Percentiles rank a stretch among this genome's conserved stretches.
Conservation (phyloP, 1,140 invertebrate species). For the Orussus abietinus region DNA sequence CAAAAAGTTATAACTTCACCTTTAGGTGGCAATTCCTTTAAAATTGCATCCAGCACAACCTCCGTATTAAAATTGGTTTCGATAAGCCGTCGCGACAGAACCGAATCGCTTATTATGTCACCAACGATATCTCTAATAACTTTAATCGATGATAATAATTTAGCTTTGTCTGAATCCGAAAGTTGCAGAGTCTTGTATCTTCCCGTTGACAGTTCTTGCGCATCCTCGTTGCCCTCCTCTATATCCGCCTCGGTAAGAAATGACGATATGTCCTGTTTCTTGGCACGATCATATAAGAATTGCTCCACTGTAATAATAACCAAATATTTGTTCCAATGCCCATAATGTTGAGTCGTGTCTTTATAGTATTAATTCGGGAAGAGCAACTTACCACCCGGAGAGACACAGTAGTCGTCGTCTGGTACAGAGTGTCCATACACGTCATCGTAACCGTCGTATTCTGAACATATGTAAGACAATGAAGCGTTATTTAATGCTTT, state of each 20-base stretch:
- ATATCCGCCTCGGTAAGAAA: constrained; percentile 72
- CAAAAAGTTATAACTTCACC: constrained; percentile 8
- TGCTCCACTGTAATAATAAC: constrained; percentile 56
- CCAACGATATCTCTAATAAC: constrained; percentile 77
- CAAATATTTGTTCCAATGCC: no score
- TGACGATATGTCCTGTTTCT: constrained; percentile 66
- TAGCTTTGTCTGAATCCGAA: constrained; percentile 65
- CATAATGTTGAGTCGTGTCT: no score
- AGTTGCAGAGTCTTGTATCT: constrained; percentile 54
- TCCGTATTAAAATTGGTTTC: constrained; percentile 69
- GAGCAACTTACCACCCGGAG: constrained; percentile 71
- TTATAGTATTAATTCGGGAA: constrained; percentile 5
- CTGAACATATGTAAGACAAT: no score
- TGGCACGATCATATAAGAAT: constrained; percentile 80
- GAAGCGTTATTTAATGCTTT: no score
- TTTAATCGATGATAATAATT: constrained; percentile 79
- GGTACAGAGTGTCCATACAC: constrained; percentile 90
- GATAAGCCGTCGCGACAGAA: constrained; percentile 64
- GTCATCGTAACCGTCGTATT: constrained; percentile 88
- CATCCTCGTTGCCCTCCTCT: constrained; percentile 67
- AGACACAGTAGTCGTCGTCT: constrained; percentile 85
- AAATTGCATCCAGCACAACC: constrained; percentile 67
- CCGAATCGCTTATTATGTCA: constrained; percentile 67
- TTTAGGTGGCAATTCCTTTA: constrained; percentile 50
- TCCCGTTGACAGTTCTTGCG: constrained; percentile 38